phyloP scores from a whole-genome alignment of 2,797 vertebrate species.

The Sebastes vulpes region DNA sequence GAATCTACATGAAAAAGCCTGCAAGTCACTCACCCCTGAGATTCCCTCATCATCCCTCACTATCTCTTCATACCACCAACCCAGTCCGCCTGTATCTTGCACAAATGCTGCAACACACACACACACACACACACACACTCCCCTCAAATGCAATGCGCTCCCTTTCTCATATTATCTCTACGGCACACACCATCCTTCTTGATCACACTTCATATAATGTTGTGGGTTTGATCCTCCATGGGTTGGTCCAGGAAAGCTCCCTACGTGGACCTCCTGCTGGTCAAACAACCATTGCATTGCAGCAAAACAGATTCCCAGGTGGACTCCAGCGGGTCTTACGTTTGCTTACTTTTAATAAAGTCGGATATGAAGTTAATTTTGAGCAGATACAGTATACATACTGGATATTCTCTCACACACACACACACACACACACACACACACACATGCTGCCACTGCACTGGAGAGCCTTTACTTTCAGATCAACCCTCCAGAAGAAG shows the following conservation, averaged over 20 bases:
- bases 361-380: slow-evolving; percentile 5
- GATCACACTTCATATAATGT: slow-evolving; percentile 10
- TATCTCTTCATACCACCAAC: slow-evolving; percentile 20
- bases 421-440: not conserved
- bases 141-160: slow-evolving; percentile 1
- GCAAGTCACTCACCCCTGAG: slow-evolving; percentile 26
- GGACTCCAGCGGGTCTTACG: slow-evolving; percentile 27
- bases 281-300: slow-evolving; percentile 24
- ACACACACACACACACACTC: not conserved
- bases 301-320: slow-evolving; percentile 10
- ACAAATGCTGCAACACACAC: slow-evolving; percentile 28
- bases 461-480: slow-evolving; percentile 7
- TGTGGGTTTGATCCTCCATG: slow-evolving; percentile 26
- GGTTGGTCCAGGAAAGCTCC: slow-evolving; percentile 4
- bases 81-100: slow-evolving; percentile 13
- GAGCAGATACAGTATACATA: not conserved
- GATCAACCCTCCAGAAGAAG: not conserved
- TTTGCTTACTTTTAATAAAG: slow-evolving; percentile 25
- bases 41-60: not conserved
- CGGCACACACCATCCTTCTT: not conserved
- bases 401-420: slow-evolving; percentile 15
- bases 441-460: slow-evolving; percentile 11
- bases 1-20: slow-evolving; percentile 7
- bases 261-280: slow-evolving; percentile 14
- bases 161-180: not conserved